Conservation (phyloP, 2,888 invertebrate genomes). For the Lycophotia porphyrea region DNA sequence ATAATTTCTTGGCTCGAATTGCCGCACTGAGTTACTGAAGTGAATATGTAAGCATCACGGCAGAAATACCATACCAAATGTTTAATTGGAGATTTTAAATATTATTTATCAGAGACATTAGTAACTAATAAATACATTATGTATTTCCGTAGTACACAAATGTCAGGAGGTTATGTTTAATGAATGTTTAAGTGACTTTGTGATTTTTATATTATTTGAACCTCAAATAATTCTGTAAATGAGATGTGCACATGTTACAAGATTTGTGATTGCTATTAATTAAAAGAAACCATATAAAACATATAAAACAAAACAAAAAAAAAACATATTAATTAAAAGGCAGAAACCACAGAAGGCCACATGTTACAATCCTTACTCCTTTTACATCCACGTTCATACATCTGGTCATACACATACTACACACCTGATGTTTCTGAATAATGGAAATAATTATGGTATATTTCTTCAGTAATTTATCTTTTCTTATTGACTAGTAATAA, state of each 20-base stretch:
- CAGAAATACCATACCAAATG: conserved; percentile 4
- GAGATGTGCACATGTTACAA: conserved; percentile 15
- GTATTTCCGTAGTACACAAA: conserved; percentile 12
- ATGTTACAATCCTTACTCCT: neutral
- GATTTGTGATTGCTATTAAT: conserved; percentile 21
- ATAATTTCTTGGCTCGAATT: conserved; percentile 26
- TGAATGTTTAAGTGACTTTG: conserved; percentile 15
- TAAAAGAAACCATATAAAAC: neutral
- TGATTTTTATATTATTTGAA: conserved; percentile 20
- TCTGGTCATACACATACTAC: neutral
- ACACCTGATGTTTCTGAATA: neutral
- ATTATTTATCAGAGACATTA: conserved; percentile 12
- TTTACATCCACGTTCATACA: neutral
- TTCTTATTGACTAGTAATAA: conserved; percentile 14
- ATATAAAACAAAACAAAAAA: no score
- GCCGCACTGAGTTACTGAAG: neutral
- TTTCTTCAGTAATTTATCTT: conserved; percentile 7
- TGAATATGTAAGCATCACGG: conserved; percentile 7
- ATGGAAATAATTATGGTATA: neutral
- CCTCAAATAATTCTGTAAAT: conserved; percentile 15
- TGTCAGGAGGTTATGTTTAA: conserved; percentile 8
- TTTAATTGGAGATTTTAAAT: conserved; percentile 15
- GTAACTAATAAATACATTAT: conserved; percentile 12
- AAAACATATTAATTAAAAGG: no score
- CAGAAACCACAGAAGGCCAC: neutral